Evolutionary conservation across 2,888 invertebrate genomes (phyloP).

Genomic region (Atrina japonica): DNA sequence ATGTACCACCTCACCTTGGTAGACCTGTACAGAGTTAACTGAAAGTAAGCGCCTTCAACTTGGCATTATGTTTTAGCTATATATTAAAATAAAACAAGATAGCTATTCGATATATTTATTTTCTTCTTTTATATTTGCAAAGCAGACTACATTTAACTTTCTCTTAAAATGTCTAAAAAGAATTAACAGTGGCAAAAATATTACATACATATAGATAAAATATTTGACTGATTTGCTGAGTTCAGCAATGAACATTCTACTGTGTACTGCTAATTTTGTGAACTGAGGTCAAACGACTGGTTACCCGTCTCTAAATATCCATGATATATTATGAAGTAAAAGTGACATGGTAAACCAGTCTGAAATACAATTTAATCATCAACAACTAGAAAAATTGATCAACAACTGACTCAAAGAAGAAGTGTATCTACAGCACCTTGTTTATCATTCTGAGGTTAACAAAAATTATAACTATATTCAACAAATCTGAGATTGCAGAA

Average conservation of each 20-base stretch:
- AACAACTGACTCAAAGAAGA: neutral
- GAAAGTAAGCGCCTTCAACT: no score
- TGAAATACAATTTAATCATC: no score
- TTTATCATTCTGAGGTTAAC: neutral
- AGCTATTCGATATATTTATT: slow-evolving; percentile 47
- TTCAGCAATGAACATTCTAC: slow-evolving; percentile 7
- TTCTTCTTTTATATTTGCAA: slow-evolving; percentile 57
- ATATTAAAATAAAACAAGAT: no score
- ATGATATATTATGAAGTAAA: no score
- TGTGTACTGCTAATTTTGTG: no score
- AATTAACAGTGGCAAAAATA: slow-evolving; percentile 53
- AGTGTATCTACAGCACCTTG: slow-evolving; percentile 3
- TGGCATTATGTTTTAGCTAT: no score
- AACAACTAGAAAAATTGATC: no score
- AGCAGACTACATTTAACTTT: slow-evolving; percentile 59
- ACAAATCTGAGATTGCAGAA: slow-evolving; percentile 6
- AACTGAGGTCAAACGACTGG: no score
- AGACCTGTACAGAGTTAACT: no score
- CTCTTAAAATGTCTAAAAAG: slow-evolving; percentile 52
- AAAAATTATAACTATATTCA: slow-evolving; percentile 5
- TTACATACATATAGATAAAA: slow-evolving; percentile 36
- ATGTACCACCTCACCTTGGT: no score
- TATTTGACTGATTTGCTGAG: slow-evolving; percentile 40
- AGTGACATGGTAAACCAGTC: no score
- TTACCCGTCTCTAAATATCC: no score